These are phyloP conservation scores for Limosa lapponica DNA, from an alignment of 2,797 vertebrate species.

Conservation along the genomic window DNA sequence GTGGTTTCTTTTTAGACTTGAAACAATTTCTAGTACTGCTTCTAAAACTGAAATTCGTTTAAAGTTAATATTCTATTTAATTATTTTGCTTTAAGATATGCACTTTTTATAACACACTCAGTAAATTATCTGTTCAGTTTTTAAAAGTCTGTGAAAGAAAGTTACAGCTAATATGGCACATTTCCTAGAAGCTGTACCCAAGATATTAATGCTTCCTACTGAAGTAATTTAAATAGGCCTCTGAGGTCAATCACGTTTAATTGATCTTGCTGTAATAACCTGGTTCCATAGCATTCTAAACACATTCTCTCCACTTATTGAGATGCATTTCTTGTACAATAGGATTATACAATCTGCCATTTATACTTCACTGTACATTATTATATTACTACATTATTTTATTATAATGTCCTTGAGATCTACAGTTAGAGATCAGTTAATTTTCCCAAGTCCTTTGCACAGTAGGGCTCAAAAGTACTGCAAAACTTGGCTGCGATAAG, in stretches of 20 bases:
- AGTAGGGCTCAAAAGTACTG: neutral
- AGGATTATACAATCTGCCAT: neutral
- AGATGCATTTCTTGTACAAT: neutral
- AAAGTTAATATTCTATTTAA: neutral
- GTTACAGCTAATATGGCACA: neutral
- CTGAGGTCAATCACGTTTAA: conserved; percentile 33
- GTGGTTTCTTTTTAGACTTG: neutral
- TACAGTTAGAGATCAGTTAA: neutral
- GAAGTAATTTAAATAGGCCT: conserved; percentile 24
- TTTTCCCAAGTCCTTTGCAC: neutral
- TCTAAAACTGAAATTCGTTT: neutral
- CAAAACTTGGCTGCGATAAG: neutral
- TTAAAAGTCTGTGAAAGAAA: conserved; percentile 20
- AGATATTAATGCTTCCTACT: neutral
- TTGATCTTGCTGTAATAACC: conserved; percentile 23
- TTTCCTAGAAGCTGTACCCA: conserved; percentile 18
- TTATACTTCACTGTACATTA: neutral
- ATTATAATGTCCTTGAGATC: conserved; percentile 22
- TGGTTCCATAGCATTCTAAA: conserved; percentile 5
- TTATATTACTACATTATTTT: neutral
- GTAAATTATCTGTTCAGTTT: conserved; percentile 19
- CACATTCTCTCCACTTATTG: neutral
- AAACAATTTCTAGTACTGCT: neutral
- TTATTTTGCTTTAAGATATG: conserved; percentile 34
- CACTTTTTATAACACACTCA: neutral